A percentile compares a stretch with the other conserved stretches of the same genome.
phyloP scores from a whole-genome alignment of 1,140 invertebrate genomes.

The Conopomorpha cramerella region DNA sequence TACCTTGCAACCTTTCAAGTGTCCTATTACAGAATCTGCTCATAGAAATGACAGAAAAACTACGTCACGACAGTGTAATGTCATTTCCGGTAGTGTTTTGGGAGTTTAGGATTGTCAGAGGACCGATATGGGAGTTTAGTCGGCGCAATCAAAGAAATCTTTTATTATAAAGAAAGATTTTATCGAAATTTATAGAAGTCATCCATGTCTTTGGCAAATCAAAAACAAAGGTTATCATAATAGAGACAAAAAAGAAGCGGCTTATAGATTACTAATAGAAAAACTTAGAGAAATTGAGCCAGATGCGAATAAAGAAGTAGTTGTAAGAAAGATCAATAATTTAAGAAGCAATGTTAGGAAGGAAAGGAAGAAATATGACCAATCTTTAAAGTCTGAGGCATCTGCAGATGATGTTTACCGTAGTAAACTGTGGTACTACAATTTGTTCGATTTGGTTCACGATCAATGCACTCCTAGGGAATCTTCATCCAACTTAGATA shows the following conservation, averaged over 20 bases:
- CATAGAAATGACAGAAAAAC: no score
- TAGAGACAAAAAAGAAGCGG: conserved; percentile 16
- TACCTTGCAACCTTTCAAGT: no score
- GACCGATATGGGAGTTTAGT: no score
- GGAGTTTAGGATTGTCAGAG: no score
- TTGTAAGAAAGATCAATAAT: conserved; percentile 26
- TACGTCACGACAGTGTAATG: no score
- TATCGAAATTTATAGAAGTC: conserved; percentile 18
- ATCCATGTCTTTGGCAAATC: conserved; percentile 22
- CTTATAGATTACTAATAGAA: conserved; percentile 15
- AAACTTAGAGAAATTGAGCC: conserved; percentile 20
- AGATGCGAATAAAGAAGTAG: conserved; percentile 11
- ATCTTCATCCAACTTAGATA: conserved; percentile 4
- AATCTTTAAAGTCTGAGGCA: conserved; percentile 14
- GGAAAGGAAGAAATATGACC: conserved; percentile 17
- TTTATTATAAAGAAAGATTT: no score
- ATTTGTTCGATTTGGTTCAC: conserved; percentile 18
- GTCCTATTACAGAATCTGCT: no score
- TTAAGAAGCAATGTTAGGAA: conserved; percentile 19
- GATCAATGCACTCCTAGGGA: conserved; percentile 14
- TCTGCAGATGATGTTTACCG: conserved; percentile 17
- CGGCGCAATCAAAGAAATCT: no score
- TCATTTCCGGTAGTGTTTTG: no score
- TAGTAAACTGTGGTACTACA: conserved; percentile 20
- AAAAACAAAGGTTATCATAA: conserved; percentile 23